Conservation (phyloP, 2,113 vertebrate species). For the Peromyscus polionotus region DNA sequence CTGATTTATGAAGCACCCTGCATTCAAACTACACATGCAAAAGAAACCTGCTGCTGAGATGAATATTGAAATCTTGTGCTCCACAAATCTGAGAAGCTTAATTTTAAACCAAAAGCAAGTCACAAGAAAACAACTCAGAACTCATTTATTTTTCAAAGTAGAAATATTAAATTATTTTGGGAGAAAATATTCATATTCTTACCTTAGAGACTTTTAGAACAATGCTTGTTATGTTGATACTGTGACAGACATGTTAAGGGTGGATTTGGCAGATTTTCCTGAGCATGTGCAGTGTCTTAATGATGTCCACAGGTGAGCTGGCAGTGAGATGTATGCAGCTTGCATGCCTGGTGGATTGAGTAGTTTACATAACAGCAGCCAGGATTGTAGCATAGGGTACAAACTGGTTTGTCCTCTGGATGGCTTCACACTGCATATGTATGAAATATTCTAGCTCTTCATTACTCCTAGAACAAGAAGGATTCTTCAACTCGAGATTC, state of each 20-base stretch:
- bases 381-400: not conserved
- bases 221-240: not conserved
- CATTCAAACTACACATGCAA: not conserved
- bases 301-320: not conserved
- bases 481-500: not conserved
- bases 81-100: not conserved
- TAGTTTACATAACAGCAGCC: not conserved
- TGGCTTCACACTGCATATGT: not conserved
- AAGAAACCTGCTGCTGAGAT: not conserved
- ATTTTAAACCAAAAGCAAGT: not conserved
- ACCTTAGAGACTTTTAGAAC: not conserved
- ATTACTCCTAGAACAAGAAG: not conserved
- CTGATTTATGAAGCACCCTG: conserved; percentile 3
- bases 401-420: not conserved
- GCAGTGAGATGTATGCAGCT: no score
- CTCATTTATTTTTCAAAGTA: not conserved
- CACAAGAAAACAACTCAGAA: not conserved
- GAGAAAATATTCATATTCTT: not conserved
- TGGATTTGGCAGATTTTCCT: not conserved
- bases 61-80: not conserved
- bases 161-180: not conserved
- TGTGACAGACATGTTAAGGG: not conserved
- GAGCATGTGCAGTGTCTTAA: not conserved
- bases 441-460: not conserved
- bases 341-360: not conserved